Evolutionary conservation across 1,140 invertebrate genomes (phyloP), one percentile per base, ranked within the genome.

Genomic region (Trachymyrmex septentrionalis): DNA sequence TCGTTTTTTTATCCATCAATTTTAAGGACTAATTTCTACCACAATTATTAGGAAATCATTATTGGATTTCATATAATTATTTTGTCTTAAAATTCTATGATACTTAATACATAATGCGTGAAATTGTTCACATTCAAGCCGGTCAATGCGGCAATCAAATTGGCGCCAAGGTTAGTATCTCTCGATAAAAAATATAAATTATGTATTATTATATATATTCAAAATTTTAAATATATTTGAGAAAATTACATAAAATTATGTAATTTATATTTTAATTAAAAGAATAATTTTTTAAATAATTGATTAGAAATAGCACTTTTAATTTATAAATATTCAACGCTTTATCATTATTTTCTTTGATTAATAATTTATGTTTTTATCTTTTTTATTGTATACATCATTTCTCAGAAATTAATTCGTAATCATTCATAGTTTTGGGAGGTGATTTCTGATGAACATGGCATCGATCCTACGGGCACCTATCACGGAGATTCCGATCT

Each of bases 121-220:
- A 99, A 96, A 99, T 99, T 87, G 97, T 99, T 80, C 98, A 99
- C 92, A 96, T 99, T 30, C 98, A 99, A 95, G 97, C 97, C 84
- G 98, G 98, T 64, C 98, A 99, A 93, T 99, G 98, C 94, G 98
- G 98, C 75, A 99, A 99, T 95, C 98, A 98, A 95, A 98, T 98
- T 92, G 98, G 98, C 92, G 97, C 97, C 84, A 98, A 98, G 97
- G 97, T 98, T 87, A 91, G 86, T 90, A 59, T 69, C 2, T 2
- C 3, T 3, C 38, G 10, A 4, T 16, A 73, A 72, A 73, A 73
- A 72, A 82, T 30, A 48, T 53, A 19, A 16, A 19, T 53, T 6
- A 55, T 55, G 19, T 55, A n/a, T 55, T 19, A 55, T 6, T 19
- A 53, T 6, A 55, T 44, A 44, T 44, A 10, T 44, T 44, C 0